Evolutionary conservation across 2,113 vertebrate genomes (phyloP), one percentile per base, ranked within the genome.

Genomic region (Ictalurus furcatus): DNA sequence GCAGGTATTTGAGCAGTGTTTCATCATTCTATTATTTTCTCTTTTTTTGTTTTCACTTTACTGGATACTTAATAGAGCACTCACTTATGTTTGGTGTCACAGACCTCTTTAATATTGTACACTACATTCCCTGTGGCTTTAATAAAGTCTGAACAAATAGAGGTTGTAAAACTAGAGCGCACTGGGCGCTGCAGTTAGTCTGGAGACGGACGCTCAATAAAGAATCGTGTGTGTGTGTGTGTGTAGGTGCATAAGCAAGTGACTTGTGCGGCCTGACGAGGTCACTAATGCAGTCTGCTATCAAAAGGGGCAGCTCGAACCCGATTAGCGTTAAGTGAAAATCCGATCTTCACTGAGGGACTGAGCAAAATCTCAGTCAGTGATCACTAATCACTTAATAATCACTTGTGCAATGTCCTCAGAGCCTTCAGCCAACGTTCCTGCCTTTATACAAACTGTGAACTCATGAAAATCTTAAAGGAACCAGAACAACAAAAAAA

Each of bases 241-340:
- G 59, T n/a, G 82, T 85, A 14, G 19, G 9, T 14, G 84, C 34
- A 44, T 59, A 21, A 25, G 28, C 74, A 25, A 58, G 30, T 74
- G 67, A 56, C 48, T 52, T 19, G 21, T 34, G 48, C 37, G 67
- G 52, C 28, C 37, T 85, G 67, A 8, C 2, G 44, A 56, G 84
- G 65, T 85, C 48, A 85, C 48, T 58, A 73, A 73, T 56, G n/a
- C 84, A 73, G 52, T 73, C 28, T 6, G 52, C 84, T 54, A 54
- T 37, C 34, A n/a, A 69, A n/a, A 67, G 0, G 3, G 8, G 16
- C 44, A n/a, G 63, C 65, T 34, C 25, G 48, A 85, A 85, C 58
- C 73, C 30, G 28, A 73, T 73, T 23, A 71, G 48, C 7, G 67
- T 85, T 30, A 69, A 85, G 6, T 28, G 9, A 61, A 13, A 82